Base-by-base conservation (phyloP, 2,888 invertebrate species). In the Seladonia tumulorum region DNA sequence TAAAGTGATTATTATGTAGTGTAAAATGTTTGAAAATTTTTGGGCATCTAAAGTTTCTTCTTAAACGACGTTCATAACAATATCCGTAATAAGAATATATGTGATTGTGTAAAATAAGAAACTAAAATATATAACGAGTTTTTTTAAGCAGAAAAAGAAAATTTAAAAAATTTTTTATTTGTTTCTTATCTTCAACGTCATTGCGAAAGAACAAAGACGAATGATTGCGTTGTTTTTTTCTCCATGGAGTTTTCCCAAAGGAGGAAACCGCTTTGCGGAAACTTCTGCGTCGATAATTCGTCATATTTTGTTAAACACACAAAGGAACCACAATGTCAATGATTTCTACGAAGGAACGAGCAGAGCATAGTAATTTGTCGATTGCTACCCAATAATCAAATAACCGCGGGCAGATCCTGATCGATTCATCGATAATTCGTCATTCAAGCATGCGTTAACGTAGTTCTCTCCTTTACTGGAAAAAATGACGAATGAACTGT, bases 301-400 rank as follows among this genome's bases (percentile, higher is more conserved):
- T 49, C 16, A n/a, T 22, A 47, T 72, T 80, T 75, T 29, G 49
- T 25, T n/a, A 35, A 8, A 57, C 14, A 5, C 35, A 29, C 42
- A n/a, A 57, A 53, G n/a, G 49, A 47, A 47, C 49, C 39, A 35
- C 39, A 14, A 25, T 22, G 25, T 22, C 53, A 29, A 66, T n/a
- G 18, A 79, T 42, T 90, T 90, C 88, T 45, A 14, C 70, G 87
- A 87, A 90, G 45, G 16, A 45, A 39, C 29, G 72, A n/a, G 29
- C 75, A 22, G 14, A 74, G 68, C 76, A 82, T 87, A 81, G 39
- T 78, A 87, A 90, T 90, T 87, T 90, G 71, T 68, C 72, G 57
- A 22, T 47, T 84, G 89, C 80, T 86, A 88, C 76, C 81, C 82
- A 77, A 87, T 88, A 89, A 92, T 91, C 87, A 81, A 79, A 78